Percentiles rank a stretch among this genome's conserved stretches.
phyloP scores from a whole-genome alignment of 2,888 invertebrate genomes.

The Callyntrura sp. region DNA sequence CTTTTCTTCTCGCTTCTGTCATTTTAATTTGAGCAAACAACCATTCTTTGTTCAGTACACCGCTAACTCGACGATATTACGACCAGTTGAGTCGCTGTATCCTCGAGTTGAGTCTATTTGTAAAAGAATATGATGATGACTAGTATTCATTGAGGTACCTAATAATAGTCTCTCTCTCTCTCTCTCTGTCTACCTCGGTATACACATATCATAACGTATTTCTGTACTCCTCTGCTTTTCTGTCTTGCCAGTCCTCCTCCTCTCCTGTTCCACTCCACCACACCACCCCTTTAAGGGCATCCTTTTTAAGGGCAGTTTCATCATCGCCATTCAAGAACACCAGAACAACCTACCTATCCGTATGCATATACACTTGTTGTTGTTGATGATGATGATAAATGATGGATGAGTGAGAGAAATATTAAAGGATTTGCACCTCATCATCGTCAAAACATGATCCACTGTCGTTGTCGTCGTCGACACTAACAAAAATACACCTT shows the following conservation, averaged over 20 bases:
- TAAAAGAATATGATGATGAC: no score
- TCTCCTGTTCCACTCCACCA: not conserved
- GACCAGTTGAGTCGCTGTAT: no score
- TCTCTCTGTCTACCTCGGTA: no score
- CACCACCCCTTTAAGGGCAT: conserved; percentile 61
- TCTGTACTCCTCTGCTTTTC: no score
- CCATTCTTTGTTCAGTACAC: no score
- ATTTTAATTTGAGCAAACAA: no score
- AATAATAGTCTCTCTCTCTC: not conserved
- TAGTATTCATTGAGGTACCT: conserved; percentile 3
- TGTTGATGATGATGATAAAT: conserved; percentile 4
- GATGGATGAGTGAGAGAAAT: not conserved
- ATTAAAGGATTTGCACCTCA: not conserved
- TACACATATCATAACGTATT: no score
- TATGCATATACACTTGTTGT: not conserved
- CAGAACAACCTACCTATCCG: no score
- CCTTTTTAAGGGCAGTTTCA: conserved; percentile 63
- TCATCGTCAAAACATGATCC: conserved; percentile 7
- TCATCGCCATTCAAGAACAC: conserved; percentile 68
- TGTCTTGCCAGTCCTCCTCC: no score
- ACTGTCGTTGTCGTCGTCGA: not conserved
- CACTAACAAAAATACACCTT: not conserved
- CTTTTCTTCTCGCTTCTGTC: no score
- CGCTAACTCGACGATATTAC: no score
- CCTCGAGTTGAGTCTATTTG: no score